Evolutionary conservation across 2,113 vertebrate species (phyloP).

Genomic region (Chloropsis cyanopogon): DNA sequence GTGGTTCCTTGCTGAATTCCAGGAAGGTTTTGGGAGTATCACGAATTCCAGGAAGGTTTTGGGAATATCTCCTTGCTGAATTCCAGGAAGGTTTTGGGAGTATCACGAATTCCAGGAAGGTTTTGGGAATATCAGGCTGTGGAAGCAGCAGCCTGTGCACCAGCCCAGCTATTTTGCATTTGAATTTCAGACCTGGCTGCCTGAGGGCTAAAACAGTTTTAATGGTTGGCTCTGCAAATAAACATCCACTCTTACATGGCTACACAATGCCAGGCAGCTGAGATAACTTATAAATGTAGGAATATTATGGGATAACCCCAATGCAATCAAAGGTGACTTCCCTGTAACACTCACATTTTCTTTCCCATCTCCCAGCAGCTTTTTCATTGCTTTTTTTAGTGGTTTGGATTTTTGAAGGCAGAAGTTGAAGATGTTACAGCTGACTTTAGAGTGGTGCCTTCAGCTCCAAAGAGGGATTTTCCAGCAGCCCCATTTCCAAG

Average conservation of each 20-base stretch:
- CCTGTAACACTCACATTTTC: neutral
- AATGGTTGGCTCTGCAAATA: neutral
- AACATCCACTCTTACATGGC: neutral
- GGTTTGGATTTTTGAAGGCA: neutral
- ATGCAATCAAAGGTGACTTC: neutral
- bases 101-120: neutral
- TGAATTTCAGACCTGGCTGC: neutral
- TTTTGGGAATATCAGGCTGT: neutral
- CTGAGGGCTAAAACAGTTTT: neutral
- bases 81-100: neutral
- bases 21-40: no score
- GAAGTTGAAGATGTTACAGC: neutral
- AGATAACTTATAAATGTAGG: neutral
- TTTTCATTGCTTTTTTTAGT: neutral
- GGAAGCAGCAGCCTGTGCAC: neutral
- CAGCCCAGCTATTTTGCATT: neutral
- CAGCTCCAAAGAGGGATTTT: neutral
- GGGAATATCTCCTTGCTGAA: neutral
- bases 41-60: neutral
- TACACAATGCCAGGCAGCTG: neutral
- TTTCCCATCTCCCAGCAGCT: neutral
- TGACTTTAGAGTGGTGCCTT: neutral
- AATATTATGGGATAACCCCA: neutral
- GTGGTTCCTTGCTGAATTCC: neutral
- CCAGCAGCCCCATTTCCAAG: neutral